phyloP scores from a whole-genome alignment of 2,113 vertebrate genomes.

The Todiramphus chloris region DNA sequence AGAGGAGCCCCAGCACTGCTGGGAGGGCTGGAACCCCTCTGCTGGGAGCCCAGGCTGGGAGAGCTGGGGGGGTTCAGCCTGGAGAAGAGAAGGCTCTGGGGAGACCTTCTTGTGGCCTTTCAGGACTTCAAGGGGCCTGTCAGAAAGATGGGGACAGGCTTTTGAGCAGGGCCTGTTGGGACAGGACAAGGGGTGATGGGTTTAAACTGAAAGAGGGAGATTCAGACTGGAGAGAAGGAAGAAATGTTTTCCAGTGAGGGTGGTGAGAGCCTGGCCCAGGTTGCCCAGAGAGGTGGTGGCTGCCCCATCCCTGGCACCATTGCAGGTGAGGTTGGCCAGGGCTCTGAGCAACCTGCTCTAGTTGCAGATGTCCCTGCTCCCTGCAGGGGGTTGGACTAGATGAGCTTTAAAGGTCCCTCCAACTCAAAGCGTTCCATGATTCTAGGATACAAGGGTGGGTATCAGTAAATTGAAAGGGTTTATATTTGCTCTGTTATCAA shows the following conservation, averaged over 20 bases:
- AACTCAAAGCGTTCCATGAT: background rate
- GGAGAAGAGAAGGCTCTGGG: background rate
- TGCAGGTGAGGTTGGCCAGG: background rate
- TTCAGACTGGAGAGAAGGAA: background rate
- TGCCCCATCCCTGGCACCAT: background rate
- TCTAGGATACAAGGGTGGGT: background rate
- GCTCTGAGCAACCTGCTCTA: background rate
- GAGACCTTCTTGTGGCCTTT: background rate
- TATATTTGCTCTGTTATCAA: background rate
- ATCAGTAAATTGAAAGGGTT: background rate
- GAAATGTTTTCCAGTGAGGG: background rate
- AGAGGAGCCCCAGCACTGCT: background rate
- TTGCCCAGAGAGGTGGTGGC: background rate
- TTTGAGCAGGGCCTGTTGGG: background rate
- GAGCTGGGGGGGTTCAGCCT: background rate
- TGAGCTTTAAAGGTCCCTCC: background rate
- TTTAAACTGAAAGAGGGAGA: background rate
- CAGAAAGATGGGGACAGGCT: background rate
- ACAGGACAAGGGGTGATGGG: no score
- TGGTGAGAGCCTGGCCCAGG: background rate
- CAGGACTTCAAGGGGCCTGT: background rate
- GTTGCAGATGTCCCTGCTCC: background rate
- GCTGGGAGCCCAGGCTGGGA: background rate
- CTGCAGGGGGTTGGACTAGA: background rate
- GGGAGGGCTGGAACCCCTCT: no score